Evolutionary conservation across 2,888 invertebrate genomes (phyloP).

Genomic region (Tortrix viridana): DNA sequence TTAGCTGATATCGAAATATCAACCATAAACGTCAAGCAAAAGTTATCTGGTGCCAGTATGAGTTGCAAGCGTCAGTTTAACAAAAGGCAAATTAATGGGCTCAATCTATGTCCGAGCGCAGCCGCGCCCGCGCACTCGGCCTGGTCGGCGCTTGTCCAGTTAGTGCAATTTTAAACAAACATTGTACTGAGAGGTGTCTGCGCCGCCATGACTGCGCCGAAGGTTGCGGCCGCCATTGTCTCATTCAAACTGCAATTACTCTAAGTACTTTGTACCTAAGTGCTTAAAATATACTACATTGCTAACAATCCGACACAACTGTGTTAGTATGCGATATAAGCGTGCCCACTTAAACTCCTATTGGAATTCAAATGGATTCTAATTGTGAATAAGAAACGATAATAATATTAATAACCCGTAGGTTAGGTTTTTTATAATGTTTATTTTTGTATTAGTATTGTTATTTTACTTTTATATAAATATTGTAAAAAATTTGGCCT

Average conservation of each 20-base stretch:
- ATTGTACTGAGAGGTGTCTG: conserved; percentile 48
- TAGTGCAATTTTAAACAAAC: conserved; percentile 69
- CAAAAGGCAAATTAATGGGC: conserved; percentile 50
- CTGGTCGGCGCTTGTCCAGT: conserved; percentile 66
- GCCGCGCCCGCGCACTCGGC: conserved; percentile 69
- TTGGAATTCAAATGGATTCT: conserved; percentile 24
- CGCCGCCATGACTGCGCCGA: conserved; percentile 55
- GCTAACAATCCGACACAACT: conserved; percentile 24
- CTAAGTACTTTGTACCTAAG: conserved; percentile 52
- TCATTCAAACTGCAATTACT: conserved; percentile 62
- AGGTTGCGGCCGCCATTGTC: conserved; percentile 60
- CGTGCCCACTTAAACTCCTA: conserved; percentile 15
- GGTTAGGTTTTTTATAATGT: too few species aligned
- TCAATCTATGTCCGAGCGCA: conserved; percentile 55
- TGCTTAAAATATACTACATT: conserved; percentile 31
- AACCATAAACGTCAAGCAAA: conserved; percentile 41
- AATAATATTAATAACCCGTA: too few species aligned
- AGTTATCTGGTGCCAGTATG: conserved; percentile 49
- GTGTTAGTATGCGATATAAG: conserved; percentile 7
- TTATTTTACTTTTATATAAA: too few species aligned
- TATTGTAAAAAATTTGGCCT: too few species aligned
- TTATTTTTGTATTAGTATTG: too few species aligned
- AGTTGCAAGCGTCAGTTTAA: conserved; percentile 54
- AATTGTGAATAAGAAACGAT: conserved; percentile 14
- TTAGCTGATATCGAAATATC: conserved; percentile 34